Evolutionary conservation across 2,113 vertebrate species (phyloP).

Genomic region (Pungitius pungitius): DNA sequence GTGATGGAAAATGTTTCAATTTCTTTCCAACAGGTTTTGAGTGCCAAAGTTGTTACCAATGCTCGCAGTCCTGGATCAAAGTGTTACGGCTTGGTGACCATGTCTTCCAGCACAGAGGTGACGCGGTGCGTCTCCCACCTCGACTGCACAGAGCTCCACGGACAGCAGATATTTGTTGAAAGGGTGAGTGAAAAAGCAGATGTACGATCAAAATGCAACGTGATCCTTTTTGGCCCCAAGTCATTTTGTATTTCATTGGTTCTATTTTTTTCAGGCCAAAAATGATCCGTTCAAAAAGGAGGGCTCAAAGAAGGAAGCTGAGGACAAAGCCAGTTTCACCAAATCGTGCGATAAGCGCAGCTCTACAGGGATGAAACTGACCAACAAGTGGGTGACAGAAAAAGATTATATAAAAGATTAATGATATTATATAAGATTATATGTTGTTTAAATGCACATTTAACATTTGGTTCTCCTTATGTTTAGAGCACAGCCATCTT

Average conservation of each 20-base stretch:
- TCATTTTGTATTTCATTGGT: not conserved
- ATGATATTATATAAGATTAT: no score
- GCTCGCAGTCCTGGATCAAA: slow-evolving; percentile 96
- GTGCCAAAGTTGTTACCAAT: slow-evolving; percentile 97
- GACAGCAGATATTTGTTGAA: slow-evolving; percentile 96
- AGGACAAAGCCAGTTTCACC: slow-evolving; percentile 86
- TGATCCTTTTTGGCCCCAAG: not conserved
- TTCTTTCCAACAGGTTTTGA: slow-evolving; percentile 85
- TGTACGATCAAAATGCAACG: not conserved
- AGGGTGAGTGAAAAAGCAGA: slow-evolving; percentile 81
- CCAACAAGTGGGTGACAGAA: slow-evolving; percentile 77
- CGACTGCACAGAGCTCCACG: slow-evolving; percentile 94
- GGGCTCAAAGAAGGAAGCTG: slow-evolving; percentile 89
- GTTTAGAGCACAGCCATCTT: slow-evolving; percentile 81
- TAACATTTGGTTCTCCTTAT: not conserved
- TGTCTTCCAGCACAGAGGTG: slow-evolving; percentile 95
- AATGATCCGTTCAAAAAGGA: slow-evolving; percentile 97
- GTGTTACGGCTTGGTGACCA: slow-evolving; percentile 95
- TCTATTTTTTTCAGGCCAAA: slow-evolving; percentile 83
- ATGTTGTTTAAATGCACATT: not conserved
- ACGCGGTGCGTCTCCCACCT: slow-evolving; percentile 92
- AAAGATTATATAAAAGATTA: no score
- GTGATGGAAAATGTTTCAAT: not conserved
- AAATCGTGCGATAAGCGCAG: slow-evolving; percentile 89
- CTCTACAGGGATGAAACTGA: slow-evolving; percentile 81